A percentile compares a stretch with the other conserved stretches of the same genome.
Evolutionary conservation across 2,797 vertebrate species (phyloP).

Genomic region (Cyclopterus lumpus): DNA sequence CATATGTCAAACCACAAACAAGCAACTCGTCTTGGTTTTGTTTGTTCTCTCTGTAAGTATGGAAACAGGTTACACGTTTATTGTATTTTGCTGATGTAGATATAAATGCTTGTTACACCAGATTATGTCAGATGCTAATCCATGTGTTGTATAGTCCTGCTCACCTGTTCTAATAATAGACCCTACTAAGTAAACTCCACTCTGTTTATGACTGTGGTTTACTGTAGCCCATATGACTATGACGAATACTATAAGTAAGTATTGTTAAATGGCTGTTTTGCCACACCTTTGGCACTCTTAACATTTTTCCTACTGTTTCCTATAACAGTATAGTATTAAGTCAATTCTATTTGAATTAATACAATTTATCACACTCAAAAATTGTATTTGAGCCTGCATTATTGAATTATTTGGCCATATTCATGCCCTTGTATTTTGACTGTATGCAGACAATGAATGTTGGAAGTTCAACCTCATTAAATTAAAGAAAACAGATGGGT

Average conservation of each 20-base stretch:
- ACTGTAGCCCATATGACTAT: slow-evolving; percentile 11
- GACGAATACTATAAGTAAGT: background rate
- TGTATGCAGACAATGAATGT: background rate
- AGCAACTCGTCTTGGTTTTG: background rate
- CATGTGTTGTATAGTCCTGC: slow-evolving; percentile 78
- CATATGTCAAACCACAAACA: background rate
- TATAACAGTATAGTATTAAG: background rate
- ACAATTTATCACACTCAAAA: background rate
- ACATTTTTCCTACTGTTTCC: background rate
- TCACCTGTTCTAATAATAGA: slow-evolving; percentile 84
- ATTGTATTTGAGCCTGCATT: background rate
- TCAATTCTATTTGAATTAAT: background rate
- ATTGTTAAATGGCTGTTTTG: background rate
- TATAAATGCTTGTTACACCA: slow-evolving; percentile 72
- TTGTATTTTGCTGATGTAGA: slow-evolving; percentile 72
- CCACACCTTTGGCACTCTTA: background rate
- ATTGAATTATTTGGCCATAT: background rate
- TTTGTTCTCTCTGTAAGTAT: slow-evolving; percentile 4
- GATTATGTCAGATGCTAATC: slow-evolving; percentile 87
- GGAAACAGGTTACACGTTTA: slow-evolving; percentile 28
- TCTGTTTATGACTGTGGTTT: slow-evolving; percentile 44
- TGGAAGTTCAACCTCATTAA: background rate
- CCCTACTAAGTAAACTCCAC: slow-evolving; percentile 73
- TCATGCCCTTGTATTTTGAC: background rate
- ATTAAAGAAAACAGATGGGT: background rate